Evolutionary conservation across 2,888 invertebrate genomes (phyloP).

Genomic region (Tinea trinotella): DNA sequence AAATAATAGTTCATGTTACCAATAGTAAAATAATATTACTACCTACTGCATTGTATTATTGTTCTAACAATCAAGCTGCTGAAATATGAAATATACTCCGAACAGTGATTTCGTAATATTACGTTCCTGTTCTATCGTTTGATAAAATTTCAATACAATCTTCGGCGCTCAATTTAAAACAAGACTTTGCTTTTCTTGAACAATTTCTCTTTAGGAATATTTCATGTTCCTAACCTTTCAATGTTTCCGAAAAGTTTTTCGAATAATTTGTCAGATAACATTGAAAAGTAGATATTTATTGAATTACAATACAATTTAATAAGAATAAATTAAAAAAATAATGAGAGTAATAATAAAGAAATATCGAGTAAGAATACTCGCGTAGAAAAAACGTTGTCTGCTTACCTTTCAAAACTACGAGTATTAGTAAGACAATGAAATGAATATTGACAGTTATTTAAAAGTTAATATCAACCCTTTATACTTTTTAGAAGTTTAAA

Average conservation of each 20-base stretch:
- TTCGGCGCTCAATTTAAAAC: slow-evolving; percentile 53
- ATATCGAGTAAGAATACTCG: no score
- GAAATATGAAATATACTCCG: slow-evolving; percentile 30
- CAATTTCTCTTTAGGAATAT: slow-evolving; percentile 63
- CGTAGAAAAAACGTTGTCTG: no score
- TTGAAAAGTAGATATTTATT: no score
- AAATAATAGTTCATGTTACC: no score
- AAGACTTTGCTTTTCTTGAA: slow-evolving; percentile 67
- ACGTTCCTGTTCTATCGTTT: slow-evolving; percentile 55
- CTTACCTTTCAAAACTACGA: no score
- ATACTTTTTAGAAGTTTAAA: neutral
- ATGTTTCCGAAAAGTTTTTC: slow-evolving; percentile 51
- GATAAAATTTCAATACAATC: slow-evolving; percentile 55
- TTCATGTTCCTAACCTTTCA: slow-evolving; percentile 57
- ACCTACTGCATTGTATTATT: neutral
- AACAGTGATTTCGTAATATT: slow-evolving; percentile 62
- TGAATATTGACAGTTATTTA: neutral
- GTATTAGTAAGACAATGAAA: neutral
- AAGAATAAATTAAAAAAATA: no score
- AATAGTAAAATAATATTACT: no score
- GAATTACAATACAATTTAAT: no score
- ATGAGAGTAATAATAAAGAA: no score
- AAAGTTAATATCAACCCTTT: neutral
- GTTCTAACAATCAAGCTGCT: neutral
- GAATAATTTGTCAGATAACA: neutral